Evolutionary conservation across 2,113 vertebrate genomes (phyloP).

Genomic region (Datnioides undecimradiatus): DNA sequence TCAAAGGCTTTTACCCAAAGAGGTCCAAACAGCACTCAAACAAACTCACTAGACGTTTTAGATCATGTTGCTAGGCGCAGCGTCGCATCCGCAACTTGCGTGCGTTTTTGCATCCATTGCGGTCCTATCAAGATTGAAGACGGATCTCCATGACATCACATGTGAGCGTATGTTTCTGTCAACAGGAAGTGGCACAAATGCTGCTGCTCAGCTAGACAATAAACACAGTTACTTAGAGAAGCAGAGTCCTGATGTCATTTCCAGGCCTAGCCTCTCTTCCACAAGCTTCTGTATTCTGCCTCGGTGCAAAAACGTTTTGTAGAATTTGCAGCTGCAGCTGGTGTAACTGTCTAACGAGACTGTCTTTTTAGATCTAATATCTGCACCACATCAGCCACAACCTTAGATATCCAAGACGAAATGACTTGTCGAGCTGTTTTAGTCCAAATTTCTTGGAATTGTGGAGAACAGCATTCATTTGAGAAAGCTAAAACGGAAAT

Average conservation of each 20-base stretch:
- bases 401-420: too few relatives aligned
- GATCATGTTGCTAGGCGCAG: not conserved
- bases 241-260: not conserved
- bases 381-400: too few relatives aligned
- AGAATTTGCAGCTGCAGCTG: too few relatives aligned
- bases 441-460: not conserved
- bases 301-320: too few relatives aligned
- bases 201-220: not conserved
- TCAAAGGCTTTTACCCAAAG: not conserved
- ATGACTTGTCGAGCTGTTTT: not conserved
- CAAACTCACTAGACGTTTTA: not conserved
- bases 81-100: not conserved
- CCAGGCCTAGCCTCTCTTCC: not conserved
- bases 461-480: not conserved
- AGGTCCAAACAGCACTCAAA: not conserved
- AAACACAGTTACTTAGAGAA: not conserved
- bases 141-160: not conserved
- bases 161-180: too few relatives aligned
- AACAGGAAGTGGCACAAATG: not conserved
- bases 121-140: constrained; percentile 9
- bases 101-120: constrained; percentile 1
- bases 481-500: not conserved
- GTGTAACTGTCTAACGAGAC: too few relatives aligned
- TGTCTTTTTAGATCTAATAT: too few relatives aligned
- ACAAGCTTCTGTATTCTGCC: not conserved